Evolutionary conservation across 2,113 vertebrate genomes (phyloP).

Genomic region (Buteo buteo): DNA sequence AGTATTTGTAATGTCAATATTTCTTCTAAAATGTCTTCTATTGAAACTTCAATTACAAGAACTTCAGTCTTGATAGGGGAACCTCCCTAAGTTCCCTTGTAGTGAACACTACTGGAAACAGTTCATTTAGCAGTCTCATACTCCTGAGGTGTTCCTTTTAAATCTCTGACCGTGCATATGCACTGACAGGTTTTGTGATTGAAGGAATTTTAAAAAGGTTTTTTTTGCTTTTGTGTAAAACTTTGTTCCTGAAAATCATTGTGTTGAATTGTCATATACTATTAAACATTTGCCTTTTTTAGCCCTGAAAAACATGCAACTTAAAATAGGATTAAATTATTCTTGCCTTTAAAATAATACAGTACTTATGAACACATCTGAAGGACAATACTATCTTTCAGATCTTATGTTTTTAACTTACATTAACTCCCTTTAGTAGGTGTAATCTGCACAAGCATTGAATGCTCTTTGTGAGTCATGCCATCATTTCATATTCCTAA

Average conservation of each 20-base stretch:
- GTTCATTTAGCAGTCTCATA: neutral
- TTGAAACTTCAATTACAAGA: neutral
- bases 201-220: rapidly evolving
- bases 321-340: neutral
- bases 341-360: neutral
- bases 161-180: neutral
- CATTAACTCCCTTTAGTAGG: neutral
- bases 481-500: neutral
- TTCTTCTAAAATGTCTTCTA: neutral
- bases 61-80: neutral
- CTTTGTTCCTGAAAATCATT: neutral
- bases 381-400: neutral
- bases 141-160: neutral
- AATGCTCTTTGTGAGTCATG: neutral
- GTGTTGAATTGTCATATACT: neutral
- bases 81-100: neutral
- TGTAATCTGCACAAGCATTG: neutral
- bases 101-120: neutral
- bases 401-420: neutral
- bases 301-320: neutral
- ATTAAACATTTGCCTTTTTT: neutral
- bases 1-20: neutral
- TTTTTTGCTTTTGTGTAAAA: neutral
- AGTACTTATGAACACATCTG: neutral
- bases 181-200: neutral